phyloP scores from a whole-genome alignment of 2,797 vertebrate species.

The Phylloscopus collybita region DNA sequence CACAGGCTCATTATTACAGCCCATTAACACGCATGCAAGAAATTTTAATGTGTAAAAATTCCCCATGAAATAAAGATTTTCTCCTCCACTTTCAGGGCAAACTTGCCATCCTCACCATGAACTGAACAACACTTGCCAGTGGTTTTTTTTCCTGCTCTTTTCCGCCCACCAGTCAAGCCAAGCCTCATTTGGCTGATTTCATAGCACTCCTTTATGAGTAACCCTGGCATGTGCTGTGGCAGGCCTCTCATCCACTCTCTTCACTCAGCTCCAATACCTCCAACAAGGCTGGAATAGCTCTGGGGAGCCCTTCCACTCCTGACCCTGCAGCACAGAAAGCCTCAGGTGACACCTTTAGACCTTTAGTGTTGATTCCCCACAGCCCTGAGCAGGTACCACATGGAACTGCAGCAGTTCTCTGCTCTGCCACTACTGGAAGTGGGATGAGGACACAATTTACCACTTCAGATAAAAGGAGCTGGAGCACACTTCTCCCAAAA shows the following conservation, averaged over 20 bases:
- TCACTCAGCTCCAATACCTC: background rate
- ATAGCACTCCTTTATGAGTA: background rate
- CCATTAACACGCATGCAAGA: slow-evolving; percentile 2
- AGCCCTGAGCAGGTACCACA: background rate
- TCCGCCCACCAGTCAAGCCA: background rate
- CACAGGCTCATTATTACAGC: background rate
- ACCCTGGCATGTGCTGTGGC: background rate
- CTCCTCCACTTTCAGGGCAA: background rate
- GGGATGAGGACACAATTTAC: background rate
- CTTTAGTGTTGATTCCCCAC: background rate
- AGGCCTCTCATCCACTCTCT: background rate
- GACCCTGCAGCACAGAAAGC: background rate
- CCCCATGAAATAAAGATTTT: slow-evolving; percentile 56
- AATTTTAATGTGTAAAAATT: slow-evolving; percentile 53
- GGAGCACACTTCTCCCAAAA: background rate
- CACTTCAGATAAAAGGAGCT: background rate
- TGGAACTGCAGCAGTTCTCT: background rate
- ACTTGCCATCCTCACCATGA: background rate
- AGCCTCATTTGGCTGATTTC: background rate
- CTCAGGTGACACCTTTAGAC: background rate
- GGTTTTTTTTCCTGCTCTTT: background rate
- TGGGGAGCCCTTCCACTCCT: background rate
- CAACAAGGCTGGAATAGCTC: background rate
- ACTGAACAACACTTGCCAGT: background rate
- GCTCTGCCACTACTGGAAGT: background rate